Evolutionary conservation across 2,113 vertebrate species (phyloP), one percentile per base, ranked within the genome.

Genomic region (Oxyruncus cristatus): DNA sequence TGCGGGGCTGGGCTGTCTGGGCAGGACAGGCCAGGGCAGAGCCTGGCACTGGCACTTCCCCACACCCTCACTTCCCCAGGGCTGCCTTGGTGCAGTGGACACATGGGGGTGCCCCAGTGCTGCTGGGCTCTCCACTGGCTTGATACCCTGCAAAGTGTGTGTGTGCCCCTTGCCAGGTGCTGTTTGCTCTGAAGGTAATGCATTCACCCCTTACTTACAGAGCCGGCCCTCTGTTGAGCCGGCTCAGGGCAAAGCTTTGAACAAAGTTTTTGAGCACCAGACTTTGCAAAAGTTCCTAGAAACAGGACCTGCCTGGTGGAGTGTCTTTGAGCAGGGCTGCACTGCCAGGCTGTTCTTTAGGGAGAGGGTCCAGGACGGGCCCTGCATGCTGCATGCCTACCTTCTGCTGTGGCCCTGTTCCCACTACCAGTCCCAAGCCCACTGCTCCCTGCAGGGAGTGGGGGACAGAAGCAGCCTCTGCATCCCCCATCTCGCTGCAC

Each of bases 21-120:
- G 88, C 79, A 88, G 82, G 79, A 61, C 92, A 89, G 77, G 93
- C 87, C 5, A 6, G 81, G 93, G 81, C 92, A 97, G 65, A 89
- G 87, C 89, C 84, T 2, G 7, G 80, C 8, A 6, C 46, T 80
- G 80, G 72, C 8, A 24, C 46, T 86, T 92, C 86, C 86, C 79
- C 68, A 76, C 5, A 4, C 50, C 5, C 68, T 91, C 9, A 2
- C 15, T 52, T 89, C 52, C 72, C 65, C 28, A 72, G 39, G 59
- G 90, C 89, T 3, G 0, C 76, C 76, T 75, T 28, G 62, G 79
- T 32, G 7, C 44, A 24, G 49, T 1, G 0, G 75, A 50, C 41
- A 23, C 41, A 23, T 22, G 5, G 0, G 8, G 7, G 4, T 80
- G 41, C 62, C 37, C 35, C 1, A 0, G 14, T 46, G 39, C 80